Percentiles rank a stretch among this genome's conserved stretches.
phyloP scores from a whole-genome alignment of 2,888 invertebrate genomes.

The Hyposoter dolosus region DNA sequence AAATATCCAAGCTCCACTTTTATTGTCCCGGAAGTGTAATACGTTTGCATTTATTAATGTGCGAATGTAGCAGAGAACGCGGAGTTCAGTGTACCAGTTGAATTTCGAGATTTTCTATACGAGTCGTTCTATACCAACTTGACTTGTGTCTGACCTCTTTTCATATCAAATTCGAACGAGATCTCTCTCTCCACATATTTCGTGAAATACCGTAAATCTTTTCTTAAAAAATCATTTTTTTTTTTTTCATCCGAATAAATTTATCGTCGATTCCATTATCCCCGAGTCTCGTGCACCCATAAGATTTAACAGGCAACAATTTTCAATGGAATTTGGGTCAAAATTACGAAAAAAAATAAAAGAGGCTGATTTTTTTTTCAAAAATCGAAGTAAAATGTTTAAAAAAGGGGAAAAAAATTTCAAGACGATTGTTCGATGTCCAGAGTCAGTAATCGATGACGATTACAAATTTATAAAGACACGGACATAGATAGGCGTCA shows the following conservation, averaged over 20 bases:
- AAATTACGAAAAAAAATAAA: not conserved
- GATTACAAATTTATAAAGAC: not conserved
- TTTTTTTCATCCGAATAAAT: no score
- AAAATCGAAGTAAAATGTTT: not conserved
- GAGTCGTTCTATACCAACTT: slow-evolving; percentile 1
- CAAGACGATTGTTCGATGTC: not conserved
- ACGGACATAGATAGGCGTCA: not conserved
- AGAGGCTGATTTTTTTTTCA: not conserved
- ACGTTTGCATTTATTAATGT: not conserved
- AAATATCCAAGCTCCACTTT: slow-evolving; percentile 7
- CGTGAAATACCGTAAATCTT: not conserved
- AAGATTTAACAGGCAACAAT: no score
- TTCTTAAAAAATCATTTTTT: not conserved
- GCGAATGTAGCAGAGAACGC: not conserved
- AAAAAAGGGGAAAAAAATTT: not conserved
- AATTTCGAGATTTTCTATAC: slow-evolving; percentile 8
- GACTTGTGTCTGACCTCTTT: not conserved
- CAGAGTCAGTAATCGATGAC: not conserved
- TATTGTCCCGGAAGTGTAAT: slow-evolving; percentile 44
- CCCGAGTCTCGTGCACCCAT: no score
- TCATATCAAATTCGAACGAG: not conserved
- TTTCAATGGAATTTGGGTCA: no score
- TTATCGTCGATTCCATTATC: no score
- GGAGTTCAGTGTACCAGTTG: not conserved
- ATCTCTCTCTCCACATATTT: not conserved